Base-by-base conservation (phyloP, 2,113 vertebrate species). In the Edolisoma coerulescens region DNA sequence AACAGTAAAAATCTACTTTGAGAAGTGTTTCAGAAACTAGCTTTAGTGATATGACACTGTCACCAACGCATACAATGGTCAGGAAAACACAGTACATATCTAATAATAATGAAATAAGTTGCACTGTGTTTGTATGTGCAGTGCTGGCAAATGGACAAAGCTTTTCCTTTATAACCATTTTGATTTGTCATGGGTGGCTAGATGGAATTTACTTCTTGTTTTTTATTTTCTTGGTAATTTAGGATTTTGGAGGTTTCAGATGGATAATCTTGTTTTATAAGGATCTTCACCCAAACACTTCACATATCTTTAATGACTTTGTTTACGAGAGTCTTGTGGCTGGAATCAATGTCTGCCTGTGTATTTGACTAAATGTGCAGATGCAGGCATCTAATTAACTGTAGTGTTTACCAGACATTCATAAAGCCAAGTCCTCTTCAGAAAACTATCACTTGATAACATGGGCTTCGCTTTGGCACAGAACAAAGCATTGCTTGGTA, bases 311-410 rank as follows among this genome's bases (percentile, higher is more conserved):
- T 76, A 95, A 94, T 63, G 84, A 90, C 64, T 97, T 96, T 96
- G 91, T 96, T 97, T 96, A 93, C 4, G 0, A 86, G 41, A 93
- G 16, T 89, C 80, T 79, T 76, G 67, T 35, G 39, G 39, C n/a
- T 90, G 86, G 69, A 90, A 94, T 96, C 84, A 94, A 80, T 94
- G 92, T 75, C 67, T 95, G 91, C 56, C 76, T 95, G 75, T 52
- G 45, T 53, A 87, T 95, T 89, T 82, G 52, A 90, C 83, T 92
- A 90, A 95, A 85, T 69, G 76, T 85, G 74, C 81, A 79, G 87
- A 88, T 70, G 90, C n/a, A 92, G 83, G 23, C 91, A 75, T 77
- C 87, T 90, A 92, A 95, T 97, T 97, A 95, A 81, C 61, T 91
- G 65, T 84, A 94, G 89, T 95, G 77, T 97, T 96, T 96, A 87